Evolutionary conservation across 1,140 invertebrate species (phyloP), one percentile per base, ranked within the genome.

Genomic region (Samia ricini): DNA sequence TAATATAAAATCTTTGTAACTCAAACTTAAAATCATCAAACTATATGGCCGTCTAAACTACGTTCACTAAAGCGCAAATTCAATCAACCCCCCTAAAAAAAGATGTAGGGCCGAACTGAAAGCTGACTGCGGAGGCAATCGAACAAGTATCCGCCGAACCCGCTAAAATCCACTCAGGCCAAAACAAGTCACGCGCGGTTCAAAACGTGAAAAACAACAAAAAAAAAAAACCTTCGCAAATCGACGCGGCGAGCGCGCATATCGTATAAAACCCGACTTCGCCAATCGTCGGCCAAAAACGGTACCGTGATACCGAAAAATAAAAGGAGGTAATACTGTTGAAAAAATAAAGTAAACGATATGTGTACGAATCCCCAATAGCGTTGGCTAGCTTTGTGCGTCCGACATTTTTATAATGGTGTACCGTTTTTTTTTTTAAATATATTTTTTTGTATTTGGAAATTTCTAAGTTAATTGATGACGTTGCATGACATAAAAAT

Each of bases 271-370:
- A 89, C 87, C 84, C 79, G 71, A 87, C 76, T 85, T 72, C 69
- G 76, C 87, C 85, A 86, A 83, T 88, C 81, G 87, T 72, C 74
- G 84, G 83, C 87, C 88, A 88, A 89, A 89, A 86, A 85, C 88
- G 89, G 84, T 85, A 85, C 85, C 75, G 88, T 85, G 86, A 89
- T 89, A 91, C 89, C 88, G 83, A 91, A 89, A 91, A 91, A 91
- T 89, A 90, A 90, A 91, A 88, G 81, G 69, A 79, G 68, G 79
- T 85, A 85, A 89, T 85, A 76, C 84, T 74, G 72, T 77, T 79
- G 79, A 85, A 87, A 89, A 90, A 87, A 89, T 83, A 89, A 81
- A 88, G 76, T 77, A 72, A 60, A 76, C 63, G 68, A 64, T 71
- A 36, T 12, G 56, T 26, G 24, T 48, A 42, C 52, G 24, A 26